Base-by-base conservation (phyloP, 2,888 invertebrate genomes). In the Sinodicranocentrus sp. region DNA sequence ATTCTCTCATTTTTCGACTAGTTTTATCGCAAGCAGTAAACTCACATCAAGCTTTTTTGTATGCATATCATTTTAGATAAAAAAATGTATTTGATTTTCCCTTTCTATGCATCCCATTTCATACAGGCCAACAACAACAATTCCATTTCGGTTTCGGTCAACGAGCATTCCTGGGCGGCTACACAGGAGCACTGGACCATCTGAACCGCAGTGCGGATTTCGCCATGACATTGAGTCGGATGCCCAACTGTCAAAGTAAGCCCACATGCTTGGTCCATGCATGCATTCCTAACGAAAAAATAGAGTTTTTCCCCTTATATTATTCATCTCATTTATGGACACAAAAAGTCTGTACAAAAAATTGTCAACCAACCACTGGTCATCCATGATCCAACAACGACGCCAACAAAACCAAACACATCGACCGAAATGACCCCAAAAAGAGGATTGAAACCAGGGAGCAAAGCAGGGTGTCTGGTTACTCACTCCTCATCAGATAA, bases 71-170 rank as follows among this genome's bases (percentile, higher is more conserved):
- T n/a, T 17, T 52, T 52, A 25, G 13, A n/a, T 59, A 59, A 59
- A 59, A 75, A 21, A 52, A 21, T 57, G 8, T 15, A 57, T 57
- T 17, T 21, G 6, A 57, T 57, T 19, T 57, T 21, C 15, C 0
- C 13, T 43, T 67, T 43, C 19, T 17, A 65, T 23, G 13, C n/a
- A n/a, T 48, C 15, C 39, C 39, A 39, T 48, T 48, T 33, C 5
- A 48, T n/a, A 48, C n/a, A 97, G 97, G 97, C 92, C 96, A 96
- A 92, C 97, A 97, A 92, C 97, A 97, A 92, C 97, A 97, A 93
- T 97, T 97, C 92, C 96, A 97, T 92, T 92, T 93, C 88, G 92
- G 92, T 68, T 96, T 97, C 92, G 96, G 96, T 90, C 96, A 96
- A 91, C 93, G 96, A 87, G 96, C 96, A 75, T 95, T 96, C 91